A percentile compares a stretch with the other conserved stretches of the same genome.
phyloP scores from a whole-genome alignment of 1,140 invertebrate genomes.

The Drosophila kurseongensis region DNA sequence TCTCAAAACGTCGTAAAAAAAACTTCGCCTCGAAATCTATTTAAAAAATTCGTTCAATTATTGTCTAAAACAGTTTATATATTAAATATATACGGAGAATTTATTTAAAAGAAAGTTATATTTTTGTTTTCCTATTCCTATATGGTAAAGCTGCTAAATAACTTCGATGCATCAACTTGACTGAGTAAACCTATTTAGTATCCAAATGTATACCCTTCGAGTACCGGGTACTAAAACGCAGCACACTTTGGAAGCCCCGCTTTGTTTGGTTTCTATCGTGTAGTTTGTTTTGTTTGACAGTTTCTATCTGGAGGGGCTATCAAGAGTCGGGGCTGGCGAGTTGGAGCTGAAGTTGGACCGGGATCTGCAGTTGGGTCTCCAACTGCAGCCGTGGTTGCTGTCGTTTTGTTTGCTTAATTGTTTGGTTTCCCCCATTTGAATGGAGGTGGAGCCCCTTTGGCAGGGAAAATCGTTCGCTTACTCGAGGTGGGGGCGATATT shows the following conservation, averaged over 20 bases:
- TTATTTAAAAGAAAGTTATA: too few species aligned
- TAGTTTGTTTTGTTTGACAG: slow-evolving; percentile 80
- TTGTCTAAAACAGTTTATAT: too few species aligned
- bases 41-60: too few species aligned
- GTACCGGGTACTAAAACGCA: slow-evolving; percentile 41
- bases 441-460: slow-evolving; percentile 21
- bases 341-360: slow-evolving; percentile 20
- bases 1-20: too few species aligned
- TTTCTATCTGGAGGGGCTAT: slow-evolving; percentile 62
- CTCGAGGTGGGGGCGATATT: slow-evolving; percentile 38
- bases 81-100: too few species aligned
- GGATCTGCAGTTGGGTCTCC: slow-evolving; percentile 7
- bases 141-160: too few species aligned
- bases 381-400: slow-evolving; percentile 41
- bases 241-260: slow-evolving; percentile 68
- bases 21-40: too few species aligned
- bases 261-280: slow-evolving; percentile 65
- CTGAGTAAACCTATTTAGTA: too few species aligned
- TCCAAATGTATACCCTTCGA: slow-evolving; percentile 1
- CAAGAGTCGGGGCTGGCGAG: slow-evolving; percentile 34
- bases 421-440: slow-evolving; percentile 47
- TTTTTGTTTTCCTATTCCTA: too few species aligned
- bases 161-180: too few species aligned
- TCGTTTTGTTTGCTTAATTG: slow-evolving; percentile 77
- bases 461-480: slow-evolving; percentile 38